Evolutionary conservation across 1,140 invertebrate genomes (phyloP), one percentile per base, ranked within the genome.

Genomic region (Euwallacea similis): DNA sequence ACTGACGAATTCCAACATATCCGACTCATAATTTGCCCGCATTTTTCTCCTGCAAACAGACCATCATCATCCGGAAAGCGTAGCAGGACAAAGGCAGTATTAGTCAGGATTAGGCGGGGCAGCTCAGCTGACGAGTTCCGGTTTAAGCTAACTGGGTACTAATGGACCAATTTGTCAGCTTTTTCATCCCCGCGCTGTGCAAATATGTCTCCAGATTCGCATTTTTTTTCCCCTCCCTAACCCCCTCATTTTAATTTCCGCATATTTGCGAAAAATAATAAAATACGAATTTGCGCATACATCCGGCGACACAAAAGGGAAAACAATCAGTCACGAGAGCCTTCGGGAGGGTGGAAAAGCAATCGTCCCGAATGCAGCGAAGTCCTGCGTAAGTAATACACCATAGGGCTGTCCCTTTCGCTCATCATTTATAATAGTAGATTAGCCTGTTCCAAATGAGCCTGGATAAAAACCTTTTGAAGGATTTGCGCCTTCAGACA

Each of bases 371-470:
- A 11, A 15, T 58, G 7, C 13, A 55, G 55, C 58, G 59, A 7
- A n/a, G 7, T 47, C 11, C 15, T 43, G 53, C 15, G 16, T 21
- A 59, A 59, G 46, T 50, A 50, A 58, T 50, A 50, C 16, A 47
- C 15, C 16, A 13, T 59, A 54, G 55, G 66, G 59, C 65, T 69
- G 69, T 74, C 70, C 73, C 70, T 72, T 56, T 74, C 67, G 54
- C 73, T 61, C 75, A 76, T 76, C 75, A 76, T 76, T 76, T 76
- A 76, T 76, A 76, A 76, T 73, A 73, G 73, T 69, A 74, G 75
- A 76, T 76, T 76, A 74, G 75, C 59, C 70, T 69, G 75, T 74
- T 74, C 61, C 69, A 71, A 73, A 72, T 72, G 70, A 76, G 75
- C 67, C 62, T 50, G 65, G 73, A 74, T 74, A 74, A 76, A 74